Conservation (phyloP, 2,113 vertebrate species). For the Merops nubicus region DNA sequence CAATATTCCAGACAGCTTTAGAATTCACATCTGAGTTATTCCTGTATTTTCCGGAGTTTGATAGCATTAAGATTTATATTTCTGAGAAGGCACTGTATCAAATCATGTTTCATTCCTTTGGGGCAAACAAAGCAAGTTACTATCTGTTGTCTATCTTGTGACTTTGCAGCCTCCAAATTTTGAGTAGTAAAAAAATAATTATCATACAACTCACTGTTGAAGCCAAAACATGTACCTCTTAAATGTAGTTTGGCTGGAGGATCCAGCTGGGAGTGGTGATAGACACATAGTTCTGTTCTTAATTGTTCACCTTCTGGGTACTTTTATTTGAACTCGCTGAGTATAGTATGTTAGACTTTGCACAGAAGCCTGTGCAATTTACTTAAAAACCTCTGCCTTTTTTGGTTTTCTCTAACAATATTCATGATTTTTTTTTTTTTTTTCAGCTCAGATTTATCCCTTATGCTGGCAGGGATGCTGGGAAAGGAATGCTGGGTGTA, state of each 20-base stretch:
- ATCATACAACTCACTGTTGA: neutral
- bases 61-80: neutral
- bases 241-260: neutral
- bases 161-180: neutral
- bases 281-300: neutral
- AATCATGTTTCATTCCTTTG: neutral
- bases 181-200: neutral
- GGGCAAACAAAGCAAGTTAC: neutral
- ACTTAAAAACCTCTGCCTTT: neutral
- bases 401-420: no score
- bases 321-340: neutral
- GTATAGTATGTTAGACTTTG: neutral
- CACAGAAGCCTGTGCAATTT: neutral
- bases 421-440: neutral
- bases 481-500: no score
- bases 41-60: neutral
- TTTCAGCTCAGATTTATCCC: neutral
- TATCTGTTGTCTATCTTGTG: neutral
- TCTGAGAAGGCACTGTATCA: neutral
- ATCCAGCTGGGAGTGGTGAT: neutral
- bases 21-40: neutral
- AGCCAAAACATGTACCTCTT: neutral
- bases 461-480: neutral
- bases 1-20: neutral
- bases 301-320: rapidly evolving